Percentiles rank a stretch among this genome's conserved stretches.
These are phyloP conservation scores for Ephestia elutella DNA, from an alignment of 1,140 invertebrate genomes.

Conservation along the genomic window DNA sequence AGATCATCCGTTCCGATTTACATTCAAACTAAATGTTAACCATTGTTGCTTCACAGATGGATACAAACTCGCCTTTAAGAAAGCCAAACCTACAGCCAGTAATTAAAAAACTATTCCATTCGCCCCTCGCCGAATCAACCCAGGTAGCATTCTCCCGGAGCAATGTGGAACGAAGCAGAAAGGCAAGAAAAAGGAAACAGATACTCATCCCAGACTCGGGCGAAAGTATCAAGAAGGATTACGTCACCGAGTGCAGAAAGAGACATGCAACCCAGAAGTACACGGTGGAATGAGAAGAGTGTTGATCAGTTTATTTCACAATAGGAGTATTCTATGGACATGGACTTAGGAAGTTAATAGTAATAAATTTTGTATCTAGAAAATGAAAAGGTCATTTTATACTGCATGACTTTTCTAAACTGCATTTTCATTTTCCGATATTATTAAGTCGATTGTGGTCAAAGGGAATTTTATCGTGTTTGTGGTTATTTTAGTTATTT, in stretches of 20 bases:
- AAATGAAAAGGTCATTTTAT: too few relatives aligned
- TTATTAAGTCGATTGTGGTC: too few relatives aligned
- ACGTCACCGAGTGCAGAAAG: too few relatives aligned
- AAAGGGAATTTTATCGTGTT: too few relatives aligned
- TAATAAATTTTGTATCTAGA: too few relatives aligned
- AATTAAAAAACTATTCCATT: conserved; percentile 55
- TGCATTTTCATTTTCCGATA: too few relatives aligned
- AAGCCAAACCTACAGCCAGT: conserved; percentile 35
- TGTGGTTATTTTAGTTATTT: too few relatives aligned
- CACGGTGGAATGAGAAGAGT: conserved; percentile 43
- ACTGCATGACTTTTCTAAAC: neutral
- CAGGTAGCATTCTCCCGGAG: conserved; percentile 12
- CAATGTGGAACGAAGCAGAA: conserved; percentile 19
- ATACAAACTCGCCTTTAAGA: conserved; percentile 48
- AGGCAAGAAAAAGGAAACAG: conserved; percentile 40
- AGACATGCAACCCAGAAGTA: conserved; percentile 32
- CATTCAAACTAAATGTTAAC: too few relatives aligned
- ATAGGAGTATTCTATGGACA: conserved; percentile 55
- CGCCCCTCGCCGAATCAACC: conserved; percentile 30
- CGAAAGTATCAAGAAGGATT: too few relatives aligned
- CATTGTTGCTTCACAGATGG: conserved; percentile 18
- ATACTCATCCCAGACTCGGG: conserved; percentile 31
- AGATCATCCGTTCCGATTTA: too few relatives aligned
- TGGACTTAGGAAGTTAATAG: conserved; percentile 4
- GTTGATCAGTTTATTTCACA: conserved; percentile 50